Evolutionary conservation across 2,888 invertebrate genomes (phyloP).

Genomic region (Sisyra nigra): DNA sequence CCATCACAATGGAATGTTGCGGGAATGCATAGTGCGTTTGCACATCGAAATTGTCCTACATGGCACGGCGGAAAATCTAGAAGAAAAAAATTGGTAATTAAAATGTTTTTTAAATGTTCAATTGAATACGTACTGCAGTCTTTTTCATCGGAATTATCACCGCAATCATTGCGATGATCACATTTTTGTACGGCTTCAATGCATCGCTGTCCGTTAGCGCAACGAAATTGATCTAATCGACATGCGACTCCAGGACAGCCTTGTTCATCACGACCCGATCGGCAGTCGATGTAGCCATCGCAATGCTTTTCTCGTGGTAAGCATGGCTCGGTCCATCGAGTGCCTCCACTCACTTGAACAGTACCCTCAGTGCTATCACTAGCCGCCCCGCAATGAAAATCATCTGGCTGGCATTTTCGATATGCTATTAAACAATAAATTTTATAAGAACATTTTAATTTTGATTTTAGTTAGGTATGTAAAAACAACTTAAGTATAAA

Average conservation of each 20-base stretch:
- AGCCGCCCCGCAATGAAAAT: slow-evolving; percentile 69
- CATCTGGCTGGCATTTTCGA: slow-evolving; percentile 71
- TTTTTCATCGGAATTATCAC: slow-evolving; percentile 79
- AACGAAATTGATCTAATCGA: slow-evolving; percentile 72
- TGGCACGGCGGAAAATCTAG: slow-evolving; percentile 81
- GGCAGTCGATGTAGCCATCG: slow-evolving; percentile 80
- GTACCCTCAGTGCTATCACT: slow-evolving; percentile 28
- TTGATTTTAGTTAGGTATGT: too few relatives aligned
- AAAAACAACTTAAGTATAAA: too few relatives aligned
- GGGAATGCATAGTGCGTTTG: slow-evolving; percentile 87
- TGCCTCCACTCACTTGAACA: slow-evolving; percentile 19
- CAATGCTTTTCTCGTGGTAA: slow-evolving; percentile 79
- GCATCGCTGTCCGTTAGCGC: slow-evolving; percentile 65
- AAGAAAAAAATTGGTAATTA: slow-evolving; percentile 11
- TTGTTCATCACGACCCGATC: slow-evolving; percentile 66
- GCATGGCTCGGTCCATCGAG: slow-evolving; percentile 54
- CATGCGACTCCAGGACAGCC: slow-evolving; percentile 56
- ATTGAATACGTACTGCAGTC: slow-evolving; percentile 61
- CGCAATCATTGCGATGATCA: slow-evolving; percentile 82
- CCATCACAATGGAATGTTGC: slow-evolving; percentile 71
- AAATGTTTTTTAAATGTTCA: background rate
- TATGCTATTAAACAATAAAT: slow-evolving; percentile 57
- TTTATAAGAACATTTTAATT: too few relatives aligned
- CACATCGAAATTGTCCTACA: slow-evolving; percentile 82
- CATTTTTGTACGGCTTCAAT: slow-evolving; percentile 63